Evolutionary conservation across 2,797 vertebrate species (phyloP).

Genomic region (Myotis pilosus): DNA sequence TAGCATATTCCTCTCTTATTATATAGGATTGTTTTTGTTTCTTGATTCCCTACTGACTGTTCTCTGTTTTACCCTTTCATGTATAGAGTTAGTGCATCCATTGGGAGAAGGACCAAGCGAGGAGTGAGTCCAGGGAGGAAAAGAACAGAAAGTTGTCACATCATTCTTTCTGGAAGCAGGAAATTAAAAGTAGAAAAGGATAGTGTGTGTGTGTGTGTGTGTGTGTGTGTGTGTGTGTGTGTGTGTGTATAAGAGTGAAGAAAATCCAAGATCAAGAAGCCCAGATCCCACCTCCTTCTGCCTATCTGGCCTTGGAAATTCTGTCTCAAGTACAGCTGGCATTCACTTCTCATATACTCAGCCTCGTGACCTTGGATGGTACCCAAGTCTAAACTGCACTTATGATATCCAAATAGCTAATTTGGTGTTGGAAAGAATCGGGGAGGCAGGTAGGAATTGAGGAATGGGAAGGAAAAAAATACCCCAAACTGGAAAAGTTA

Average conservation of each 20-base stretch:
- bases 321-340: slow-evolving; percentile 46
- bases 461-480: slow-evolving; percentile 48
- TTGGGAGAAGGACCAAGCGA: neutral
- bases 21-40: neutral
- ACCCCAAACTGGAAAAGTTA: slow-evolving; percentile 65
- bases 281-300: neutral
- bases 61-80: neutral
- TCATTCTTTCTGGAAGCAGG: slow-evolving; percentile 42
- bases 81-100: neutral
- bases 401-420: slow-evolving; percentile 62
- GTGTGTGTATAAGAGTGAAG: too few species aligned
- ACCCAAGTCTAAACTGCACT: slow-evolving; percentile 46
- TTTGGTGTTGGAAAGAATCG: slow-evolving; percentile 44
- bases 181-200: slow-evolving; percentile 28
- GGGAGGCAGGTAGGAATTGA: slow-evolving; percentile 64
- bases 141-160: neutral
- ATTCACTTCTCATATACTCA: slow-evolving; percentile 22
- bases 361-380: slow-evolving; percentile 57
- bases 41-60: neutral
- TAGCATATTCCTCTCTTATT: too few species aligned
- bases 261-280: neutral
- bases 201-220: neutral
- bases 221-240: neutral
- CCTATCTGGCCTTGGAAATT: slow-evolving; percentile 46
- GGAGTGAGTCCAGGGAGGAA: neutral